Evolutionary conservation across 2,888 invertebrate species (phyloP).

Genomic region (Torymus aiolomorphi): DNA sequence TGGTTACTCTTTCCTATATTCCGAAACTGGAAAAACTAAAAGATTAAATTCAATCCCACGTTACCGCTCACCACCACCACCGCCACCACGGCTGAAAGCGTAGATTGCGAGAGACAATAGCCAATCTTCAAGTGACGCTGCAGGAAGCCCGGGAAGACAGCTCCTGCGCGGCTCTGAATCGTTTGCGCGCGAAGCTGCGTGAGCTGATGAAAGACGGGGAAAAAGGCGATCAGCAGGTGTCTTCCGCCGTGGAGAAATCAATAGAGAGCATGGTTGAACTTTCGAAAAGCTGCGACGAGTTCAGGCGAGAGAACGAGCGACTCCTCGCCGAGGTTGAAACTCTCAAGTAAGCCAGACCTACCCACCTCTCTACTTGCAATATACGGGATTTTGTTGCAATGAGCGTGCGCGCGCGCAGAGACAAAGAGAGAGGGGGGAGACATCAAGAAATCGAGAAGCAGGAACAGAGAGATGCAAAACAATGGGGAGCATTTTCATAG

Average conservation of each 20-base stretch:
- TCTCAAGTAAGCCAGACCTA: conserved; percentile 49
- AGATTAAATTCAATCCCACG: background rate
- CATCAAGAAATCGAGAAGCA: no score
- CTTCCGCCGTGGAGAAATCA: conserved; percentile 65
- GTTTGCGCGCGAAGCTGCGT: conserved; percentile 68
- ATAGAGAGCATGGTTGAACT: conserved; percentile 67
- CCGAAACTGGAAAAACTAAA: background rate
- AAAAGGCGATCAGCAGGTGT: conserved; percentile 63
- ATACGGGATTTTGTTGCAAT: no score
- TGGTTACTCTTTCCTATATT: no score
- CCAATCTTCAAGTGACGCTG: conserved; percentile 64
- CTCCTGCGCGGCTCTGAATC: conserved; percentile 69
- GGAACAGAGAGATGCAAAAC: no score
- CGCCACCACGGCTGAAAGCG: conserved; percentile 8
- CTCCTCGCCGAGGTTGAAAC: conserved; percentile 58
- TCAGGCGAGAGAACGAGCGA: conserved; percentile 64
- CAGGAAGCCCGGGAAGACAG: conserved; percentile 66
- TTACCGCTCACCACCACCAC: background rate
- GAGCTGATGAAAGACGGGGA: conserved; percentile 66
- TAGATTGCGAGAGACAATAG: conserved; percentile 67
- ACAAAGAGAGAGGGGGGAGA: background rate
- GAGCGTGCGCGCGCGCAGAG: no score
- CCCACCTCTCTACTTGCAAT: no score
- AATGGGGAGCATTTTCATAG: conserved; percentile 7
- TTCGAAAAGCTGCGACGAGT: conserved; percentile 64